Evolutionary conservation across 2,113 vertebrate genomes (phyloP).

Genomic region (Atherinomorus stipes): DNA sequence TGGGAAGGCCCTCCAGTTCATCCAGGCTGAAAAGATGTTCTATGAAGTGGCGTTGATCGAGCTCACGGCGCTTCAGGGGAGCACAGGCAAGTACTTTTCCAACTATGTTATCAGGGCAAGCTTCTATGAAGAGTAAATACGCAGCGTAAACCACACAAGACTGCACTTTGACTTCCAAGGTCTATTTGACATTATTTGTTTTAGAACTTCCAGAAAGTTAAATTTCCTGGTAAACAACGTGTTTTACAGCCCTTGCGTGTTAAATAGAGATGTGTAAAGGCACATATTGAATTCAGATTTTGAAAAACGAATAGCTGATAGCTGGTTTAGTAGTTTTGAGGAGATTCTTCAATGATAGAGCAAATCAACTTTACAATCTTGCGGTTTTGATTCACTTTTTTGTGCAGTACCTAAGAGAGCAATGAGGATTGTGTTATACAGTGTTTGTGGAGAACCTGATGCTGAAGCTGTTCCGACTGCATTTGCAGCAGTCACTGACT

Average conservation of each 20-base stretch:
- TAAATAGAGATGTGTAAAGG: not conserved
- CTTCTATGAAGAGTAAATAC: not conserved
- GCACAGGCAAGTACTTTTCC: conserved; percentile 82
- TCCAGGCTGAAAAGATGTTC: conserved; percentile 85
- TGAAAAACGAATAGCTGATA: too few species aligned
- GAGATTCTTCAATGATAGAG: too few species aligned
- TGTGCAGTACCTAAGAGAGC: too few species aligned
- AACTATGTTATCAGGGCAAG: not conserved
- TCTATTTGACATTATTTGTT: not conserved
- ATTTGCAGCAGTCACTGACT: not conserved
- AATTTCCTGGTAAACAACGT: not conserved
- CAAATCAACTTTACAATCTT: too few species aligned
- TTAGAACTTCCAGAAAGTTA: not conserved
- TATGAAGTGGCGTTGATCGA: conserved; percentile 82
- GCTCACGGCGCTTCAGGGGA: conserved; percentile 76
- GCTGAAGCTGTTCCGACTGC: not conserved
- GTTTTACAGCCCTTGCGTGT: not conserved
- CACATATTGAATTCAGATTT: not conserved
- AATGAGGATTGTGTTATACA: too few species aligned
- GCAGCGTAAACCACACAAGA: not conserved
- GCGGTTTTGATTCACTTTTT: too few species aligned
- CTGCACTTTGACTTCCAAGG: not conserved
- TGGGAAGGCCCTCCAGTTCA: conserved; percentile 83
- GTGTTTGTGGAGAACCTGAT: not conserved
- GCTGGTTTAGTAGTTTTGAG: too few species aligned